Evolutionary conservation across 2,888 invertebrate genomes (phyloP).

Genomic region (Zelleria hepariella): DNA sequence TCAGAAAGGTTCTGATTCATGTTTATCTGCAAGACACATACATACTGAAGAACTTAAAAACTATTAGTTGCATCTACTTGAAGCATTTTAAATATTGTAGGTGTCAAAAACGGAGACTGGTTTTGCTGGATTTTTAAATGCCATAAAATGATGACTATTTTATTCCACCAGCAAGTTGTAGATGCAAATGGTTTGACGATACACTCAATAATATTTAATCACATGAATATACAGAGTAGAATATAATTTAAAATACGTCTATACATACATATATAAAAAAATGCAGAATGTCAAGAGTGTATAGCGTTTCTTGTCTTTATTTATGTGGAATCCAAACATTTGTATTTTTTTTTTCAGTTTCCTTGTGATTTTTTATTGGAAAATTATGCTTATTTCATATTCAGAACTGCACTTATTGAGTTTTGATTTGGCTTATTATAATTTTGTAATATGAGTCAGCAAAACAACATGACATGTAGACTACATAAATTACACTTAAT

Average conservation of each 20-base stretch:
- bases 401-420: no score
- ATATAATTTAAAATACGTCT: neutral
- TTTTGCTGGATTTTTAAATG: neutral
- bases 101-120: no score
- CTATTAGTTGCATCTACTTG: neutral
- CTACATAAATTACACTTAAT: neutral
- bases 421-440: no score
- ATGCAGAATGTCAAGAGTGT: neutral
- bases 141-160: no score
- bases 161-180: neutral
- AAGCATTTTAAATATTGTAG: neutral
- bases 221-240: neutral
- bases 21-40: no score
- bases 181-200: neutral
- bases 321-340: no score
- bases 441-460: no score
- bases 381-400: no score
- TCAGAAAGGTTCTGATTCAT: no score
- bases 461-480: neutral
- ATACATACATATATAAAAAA: no score
- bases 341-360: no score
- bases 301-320: neutral
- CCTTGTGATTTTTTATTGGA: no score
- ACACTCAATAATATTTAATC: constrained; percentile 1
- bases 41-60: neutral